Base-by-base conservation (phyloP, 2,888 invertebrate species). In the Sinelater perroti region DNA sequence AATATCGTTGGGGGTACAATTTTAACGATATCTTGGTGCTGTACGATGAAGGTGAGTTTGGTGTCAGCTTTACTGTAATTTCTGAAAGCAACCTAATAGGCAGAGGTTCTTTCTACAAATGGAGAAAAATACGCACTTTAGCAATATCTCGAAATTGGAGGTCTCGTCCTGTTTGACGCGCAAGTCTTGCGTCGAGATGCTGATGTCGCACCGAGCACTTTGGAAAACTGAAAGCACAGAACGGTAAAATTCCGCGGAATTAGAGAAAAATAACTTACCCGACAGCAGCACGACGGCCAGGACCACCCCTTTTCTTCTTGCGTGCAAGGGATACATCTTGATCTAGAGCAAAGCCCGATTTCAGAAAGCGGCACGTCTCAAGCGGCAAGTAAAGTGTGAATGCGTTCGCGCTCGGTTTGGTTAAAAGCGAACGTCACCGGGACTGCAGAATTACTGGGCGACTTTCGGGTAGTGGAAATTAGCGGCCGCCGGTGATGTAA, bases 1-100 rank as follows among this genome's bases (percentile, higher is more conserved):
- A 72, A 74, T 1, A 86, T 72, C 1, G 72, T 73, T 0, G 75
- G 64, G 0, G 87, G 87, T 0, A 79, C 75, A 24, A 87, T 73
- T 65, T 82, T 80, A 2, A 88, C 77, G 61, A 90, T 82, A 66
- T 87, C 87, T 0, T 82, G 75, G 69, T 90, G 89, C 67, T 89
- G 87, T 30, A 83, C 80, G 26, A 82, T 75, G 14, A 90, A 51
- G 21, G 36, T 16, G 16, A 54, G 4, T n/a, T 10, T 35, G 1
- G 30, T 28, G 14, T 45, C 8, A 16, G 17, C 16, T 10, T 10
- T 21, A 1, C 11, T 45, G 3, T 26, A 35, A 18, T 56, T 56
- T 20, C 56, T 56, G 17, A 16, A 26, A 53, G 36, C 11, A 11
- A 3, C 16, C 8, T n/a, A n/a, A n/a, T n/a, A n/a, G n/a, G n/a